Base-by-base conservation (phyloP, 2,888 invertebrate genomes). In the Helobdella robusta region DNA sequence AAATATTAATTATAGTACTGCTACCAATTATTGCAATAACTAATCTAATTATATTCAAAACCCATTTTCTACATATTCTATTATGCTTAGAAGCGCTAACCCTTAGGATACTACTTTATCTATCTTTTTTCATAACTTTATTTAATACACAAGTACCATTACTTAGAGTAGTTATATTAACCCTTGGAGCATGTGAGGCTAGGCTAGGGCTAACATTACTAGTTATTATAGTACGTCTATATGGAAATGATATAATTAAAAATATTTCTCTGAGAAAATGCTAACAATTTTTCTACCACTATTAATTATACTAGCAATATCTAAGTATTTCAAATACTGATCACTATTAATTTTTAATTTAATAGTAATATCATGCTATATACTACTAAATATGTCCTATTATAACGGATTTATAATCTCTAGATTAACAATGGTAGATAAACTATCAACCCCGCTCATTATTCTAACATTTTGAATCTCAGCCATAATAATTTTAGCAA, bases 231-330 rank as follows among this genome's bases (percentile, higher is more conserved):
- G 82, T 84, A 82, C 85, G 85, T 15, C 81, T 81, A 68, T 82
- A 84, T 81, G 85, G 85, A 0, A 84, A 83, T 81, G 85, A 85
- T 83, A 84, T 83, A 83, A 83, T 84, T 82, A 80, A 83, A 77
- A 80, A 81, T 74, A 84, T 84, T 81, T 83, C 73, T 74, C 76
- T 82, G 76, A 79, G 81, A 81, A 80, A 79, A 83, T 85, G 83
- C 81, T 84, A 84, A 68, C 50, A 50, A 36, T 72, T 25, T 11
- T 70, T 28, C 34, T 68, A 11, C 32, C 66, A 2, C 32, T 65
- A 50, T 18, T 66, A 28, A 18, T 34, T n/a, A n/a, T 65, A 50
- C 64, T 68, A 48, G 25, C 67, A 28, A n/a, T 44, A 4, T 36
- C 40, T 60, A 44, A 40, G 5, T 44, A 60, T 60, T 25, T 25